Base-by-base conservation (phyloP, 2,888 invertebrate genomes). In the Holacanthella duospinosa region DNA sequence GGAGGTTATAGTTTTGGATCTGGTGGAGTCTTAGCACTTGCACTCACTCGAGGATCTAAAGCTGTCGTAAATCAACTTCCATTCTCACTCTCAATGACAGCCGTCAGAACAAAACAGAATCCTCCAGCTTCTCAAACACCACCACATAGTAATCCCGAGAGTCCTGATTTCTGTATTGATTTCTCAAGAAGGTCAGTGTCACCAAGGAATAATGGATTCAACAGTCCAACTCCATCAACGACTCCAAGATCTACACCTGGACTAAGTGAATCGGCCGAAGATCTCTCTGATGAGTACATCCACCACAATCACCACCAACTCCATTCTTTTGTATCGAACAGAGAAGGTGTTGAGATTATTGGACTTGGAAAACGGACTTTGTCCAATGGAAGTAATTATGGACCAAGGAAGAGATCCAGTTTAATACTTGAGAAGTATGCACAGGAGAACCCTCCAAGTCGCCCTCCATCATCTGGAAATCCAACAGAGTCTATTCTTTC, bases 391-490 rank as follows among this genome's bases (percentile, higher is more conserved):
- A 48, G 48, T 48, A 48, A 21, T 1, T 61, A 28, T 21, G 68
- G 69, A n/a, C 71, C 73, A 2, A 66, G 73, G 36, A 73, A 73
- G 64, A 65, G 73, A 61, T 73, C 73, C 9, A 71, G 71, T 66
- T 62, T 73, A 28, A 73, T 73, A 54, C 67, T 73, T 60, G 73
- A 71, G 61, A 73, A 71, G 61, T 73, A 73, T 60, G 73, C 71
- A 28, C 71, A 69, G 64, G 73, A 73, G 65, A 73, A 69, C 55
- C 62, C 66, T 60, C 21, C 61, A 27, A 55, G 59, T 2, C 29
- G 29, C 2, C 53, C 60, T 16, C 53, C 63, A 16, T 16, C 57
- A 19, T 57, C 62, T 16, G 21, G 21, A n/a, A 43, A 43, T 25
- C 43, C 62, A 29, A 66, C 61, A 55, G 73, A 73, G 62, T 73